phyloP scores from a whole-genome alignment of 2,113 vertebrate species.

The Benitochromis conjunctus region DNA sequence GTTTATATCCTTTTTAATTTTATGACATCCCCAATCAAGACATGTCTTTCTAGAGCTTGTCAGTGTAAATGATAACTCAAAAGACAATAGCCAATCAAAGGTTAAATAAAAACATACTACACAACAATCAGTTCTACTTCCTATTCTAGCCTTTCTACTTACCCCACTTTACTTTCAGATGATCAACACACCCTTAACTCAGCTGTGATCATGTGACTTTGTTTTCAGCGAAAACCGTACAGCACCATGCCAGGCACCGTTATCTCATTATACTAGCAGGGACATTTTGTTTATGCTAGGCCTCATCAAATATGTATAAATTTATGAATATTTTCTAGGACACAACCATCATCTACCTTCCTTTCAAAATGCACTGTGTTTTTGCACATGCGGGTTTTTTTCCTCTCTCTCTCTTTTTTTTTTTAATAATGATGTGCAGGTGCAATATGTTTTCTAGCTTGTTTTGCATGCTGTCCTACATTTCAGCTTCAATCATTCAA shows the following conservation, averaged over 20 bases:
- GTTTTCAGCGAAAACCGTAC: neutral
- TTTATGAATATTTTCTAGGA: constrained; percentile 53
- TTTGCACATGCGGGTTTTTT: neutral
- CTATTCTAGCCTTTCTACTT: neutral
- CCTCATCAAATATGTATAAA: constrained; percentile 59
- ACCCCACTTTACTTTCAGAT: neutral
- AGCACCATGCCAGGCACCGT: neutral
- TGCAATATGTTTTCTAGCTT: constrained; percentile 21
- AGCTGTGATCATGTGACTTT: neutral
- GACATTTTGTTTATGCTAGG: constrained; percentile 52
- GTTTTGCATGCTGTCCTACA: constrained; percentile 15
- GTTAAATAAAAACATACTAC: no score
- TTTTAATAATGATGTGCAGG: constrained; percentile 17
- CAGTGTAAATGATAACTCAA: neutral
- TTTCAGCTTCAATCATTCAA: neutral
- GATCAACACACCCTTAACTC: neutral
- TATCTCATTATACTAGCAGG: constrained; percentile 36
- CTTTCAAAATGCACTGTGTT: constrained; percentile 15
- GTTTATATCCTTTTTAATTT: neutral
- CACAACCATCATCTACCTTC: constrained; percentile 22
- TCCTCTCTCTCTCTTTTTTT: neutral
- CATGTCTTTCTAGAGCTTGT: neutral
- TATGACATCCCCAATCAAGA: neutral
- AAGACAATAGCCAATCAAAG: neutral
- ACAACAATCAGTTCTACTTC: neutral